Base-by-base conservation (phyloP, 2,113 vertebrate genomes). In the Ctenodactylus gundi region DNA sequence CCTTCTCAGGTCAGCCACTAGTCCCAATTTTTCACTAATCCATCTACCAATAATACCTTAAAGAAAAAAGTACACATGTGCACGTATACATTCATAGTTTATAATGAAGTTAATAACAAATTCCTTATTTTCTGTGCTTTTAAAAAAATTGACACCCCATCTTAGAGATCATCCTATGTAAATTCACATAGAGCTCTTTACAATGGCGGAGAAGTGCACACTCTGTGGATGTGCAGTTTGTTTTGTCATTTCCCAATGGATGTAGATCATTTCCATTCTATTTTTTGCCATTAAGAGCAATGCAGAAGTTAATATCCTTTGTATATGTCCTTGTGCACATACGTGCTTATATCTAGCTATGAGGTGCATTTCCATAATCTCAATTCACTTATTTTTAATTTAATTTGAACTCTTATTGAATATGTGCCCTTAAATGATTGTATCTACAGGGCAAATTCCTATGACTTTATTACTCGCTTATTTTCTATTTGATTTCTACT, bases 301-400 rank as follows among this genome's bases (percentile, higher is more conserved):
- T 46, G 65, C 29, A 76, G 44, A 83, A 85, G 64, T 93, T 46
- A 73, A 41, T 89, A 62, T 57, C 17, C 18, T 91, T 87, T 91
- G 17, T n/a, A 25, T 93, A 31, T 31, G 13, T 80, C 34, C 82
- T 83, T 89, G 36, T 80, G 27, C 44, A 90, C 36, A 86, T 34
- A 58, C 31, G 64, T 53, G 57, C 11, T 80, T 57, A 18, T 64
- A 72, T 86, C 46, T 83, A n/a, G n/a, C n/a, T n/a, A 51, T 8
- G 58, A 80, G 51, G 25, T 58, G 77, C 77, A 93, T 93, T 67
- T 11, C 46, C 72, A 44, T 34, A 78, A 83, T 21, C 55, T 90
- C 15, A n/a, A 73, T 73, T 94, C 12, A 92, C 64, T 88, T 85
- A n/a, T 53, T 82, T 94, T 95, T 81, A 70, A 62, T 87, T 86